Percentiles rank a stretch among this genome's conserved stretches.
Conservation (phyloP, 2,888 invertebrate genomes). For the Siphlonurus alternatus region DNA sequence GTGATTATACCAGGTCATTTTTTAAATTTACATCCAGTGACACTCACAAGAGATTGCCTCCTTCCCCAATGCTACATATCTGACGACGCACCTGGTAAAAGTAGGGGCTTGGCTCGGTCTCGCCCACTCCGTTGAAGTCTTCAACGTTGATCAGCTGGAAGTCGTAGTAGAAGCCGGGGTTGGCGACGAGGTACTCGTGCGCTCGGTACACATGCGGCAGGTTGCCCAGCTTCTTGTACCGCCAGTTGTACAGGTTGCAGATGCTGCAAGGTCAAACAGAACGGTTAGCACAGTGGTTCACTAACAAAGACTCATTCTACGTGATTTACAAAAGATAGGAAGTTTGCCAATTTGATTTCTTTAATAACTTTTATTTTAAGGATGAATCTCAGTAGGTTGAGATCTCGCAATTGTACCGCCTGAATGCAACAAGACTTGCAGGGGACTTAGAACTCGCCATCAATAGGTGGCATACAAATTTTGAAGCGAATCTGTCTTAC, state of each 20-base stretch:
- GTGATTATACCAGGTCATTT: neutral
- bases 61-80: neutral
- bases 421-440: no score
- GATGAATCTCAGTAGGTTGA: no score
- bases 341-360: neutral
- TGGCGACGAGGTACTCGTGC: conserved; percentile 75
- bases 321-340: neutral
- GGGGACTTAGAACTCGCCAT: no score
- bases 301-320: neutral
- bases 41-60: neutral
- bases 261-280: conserved; percentile 45
- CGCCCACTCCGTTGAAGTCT: conserved; percentile 92
- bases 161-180: conserved; percentile 83
- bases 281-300: neutral
- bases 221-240: conserved; percentile 91
- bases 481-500: no score
- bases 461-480: no score
- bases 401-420: no score
- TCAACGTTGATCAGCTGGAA: conserved; percentile 94
- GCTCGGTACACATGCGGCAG: conserved; percentile 70
- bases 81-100: conserved; percentile 76
- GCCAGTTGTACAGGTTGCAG: conserved; percentile 88
- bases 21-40: conserved; percentile 1
- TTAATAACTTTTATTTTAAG: conserved; percentile 4
- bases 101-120: conserved; percentile 94